Conservation (phyloP, 2,797 vertebrate species). For the Pipistrellus kuhlii region DNA sequence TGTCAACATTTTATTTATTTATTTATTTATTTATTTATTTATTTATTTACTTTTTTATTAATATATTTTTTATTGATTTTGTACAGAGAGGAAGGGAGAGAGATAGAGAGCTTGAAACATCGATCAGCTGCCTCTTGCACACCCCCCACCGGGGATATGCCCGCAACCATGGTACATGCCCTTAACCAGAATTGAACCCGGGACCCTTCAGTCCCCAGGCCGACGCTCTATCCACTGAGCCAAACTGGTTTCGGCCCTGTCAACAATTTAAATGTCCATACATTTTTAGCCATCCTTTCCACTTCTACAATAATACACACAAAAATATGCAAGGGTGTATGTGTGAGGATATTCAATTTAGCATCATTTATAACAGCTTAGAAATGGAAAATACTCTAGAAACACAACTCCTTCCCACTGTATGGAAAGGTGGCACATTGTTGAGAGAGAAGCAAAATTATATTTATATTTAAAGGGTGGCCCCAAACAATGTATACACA, state of each 20-base stretch:
- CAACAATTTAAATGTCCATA: slow-evolving; percentile 19
- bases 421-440: background rate
- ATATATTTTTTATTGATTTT: too few relatives aligned
- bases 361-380: background rate
- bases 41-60: too few relatives aligned
- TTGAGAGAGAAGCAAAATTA: background rate
- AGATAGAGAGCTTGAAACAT: too few relatives aligned
- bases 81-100: too few relatives aligned
- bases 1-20: background rate
- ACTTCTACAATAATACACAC: background rate
- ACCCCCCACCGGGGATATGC: too few relatives aligned
- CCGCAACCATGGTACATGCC: too few relatives aligned
- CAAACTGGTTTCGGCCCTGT: background rate
- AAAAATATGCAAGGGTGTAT: background rate
- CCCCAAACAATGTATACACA: too few relatives aligned
- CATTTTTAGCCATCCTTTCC: background rate
- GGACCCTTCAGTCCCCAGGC: too few relatives aligned
- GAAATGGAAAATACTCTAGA: background rate
- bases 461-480: background rate
- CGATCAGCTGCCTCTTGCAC: too few relatives aligned
- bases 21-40: too few relatives aligned
- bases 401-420: background rate
- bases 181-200: too few relatives aligned
- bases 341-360: background rate
- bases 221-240: too few relatives aligned